phyloP scores from a whole-genome alignment of 1,140 invertebrate genomes.

The Epicauta chinensis region DNA sequence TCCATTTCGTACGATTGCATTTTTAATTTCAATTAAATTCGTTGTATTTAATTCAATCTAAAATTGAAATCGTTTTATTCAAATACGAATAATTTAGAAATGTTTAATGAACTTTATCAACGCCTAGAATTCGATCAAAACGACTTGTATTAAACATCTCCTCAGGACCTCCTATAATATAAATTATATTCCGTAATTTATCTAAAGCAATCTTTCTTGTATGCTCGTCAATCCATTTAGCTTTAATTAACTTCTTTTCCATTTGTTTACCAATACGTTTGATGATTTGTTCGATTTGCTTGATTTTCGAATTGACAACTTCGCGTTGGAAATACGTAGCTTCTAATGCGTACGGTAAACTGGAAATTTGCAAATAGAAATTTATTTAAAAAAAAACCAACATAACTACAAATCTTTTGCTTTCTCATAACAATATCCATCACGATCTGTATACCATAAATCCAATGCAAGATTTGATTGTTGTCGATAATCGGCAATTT shows the following conservation, averaged over 20 bases:
- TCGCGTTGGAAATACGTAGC: conserved; percentile 8
- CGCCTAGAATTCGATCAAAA: conserved; percentile 16
- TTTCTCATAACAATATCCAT: conserved; percentile 4
- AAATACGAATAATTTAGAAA: not conserved
- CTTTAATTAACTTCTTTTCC: conserved; percentile 4
- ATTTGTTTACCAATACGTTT: conserved; percentile 4
- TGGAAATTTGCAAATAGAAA: not conserved
- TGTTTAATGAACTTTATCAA: conserved; percentile 7
- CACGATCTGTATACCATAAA: conserved; percentile 2
- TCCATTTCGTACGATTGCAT: conserved; percentile 5
- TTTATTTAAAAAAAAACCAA: not conserved
- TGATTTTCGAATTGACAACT: not conserved
- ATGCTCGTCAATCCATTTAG: conserved; percentile 12
- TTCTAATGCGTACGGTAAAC: conserved; percentile 17
- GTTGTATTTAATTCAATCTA: conserved; percentile 13
- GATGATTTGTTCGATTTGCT: conserved; percentile 12
- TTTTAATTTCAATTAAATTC: conserved; percentile 15
- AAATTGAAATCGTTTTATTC: not conserved
- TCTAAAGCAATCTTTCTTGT: conserved; percentile 7
- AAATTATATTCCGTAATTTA: conserved; percentile 12
- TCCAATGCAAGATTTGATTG: conserved; percentile 1
- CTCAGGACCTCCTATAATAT: conserved; percentile 19
- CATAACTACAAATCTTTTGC: conserved; percentile 2
- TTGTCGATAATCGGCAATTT: conserved; percentile 1
- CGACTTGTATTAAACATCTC: conserved; percentile 14